A percentile compares a stretch with the other conserved stretches of the same genome.
Conservation (phyloP, 1,140 invertebrate genomes). For the Zaprionus tsacasi region DNA sequence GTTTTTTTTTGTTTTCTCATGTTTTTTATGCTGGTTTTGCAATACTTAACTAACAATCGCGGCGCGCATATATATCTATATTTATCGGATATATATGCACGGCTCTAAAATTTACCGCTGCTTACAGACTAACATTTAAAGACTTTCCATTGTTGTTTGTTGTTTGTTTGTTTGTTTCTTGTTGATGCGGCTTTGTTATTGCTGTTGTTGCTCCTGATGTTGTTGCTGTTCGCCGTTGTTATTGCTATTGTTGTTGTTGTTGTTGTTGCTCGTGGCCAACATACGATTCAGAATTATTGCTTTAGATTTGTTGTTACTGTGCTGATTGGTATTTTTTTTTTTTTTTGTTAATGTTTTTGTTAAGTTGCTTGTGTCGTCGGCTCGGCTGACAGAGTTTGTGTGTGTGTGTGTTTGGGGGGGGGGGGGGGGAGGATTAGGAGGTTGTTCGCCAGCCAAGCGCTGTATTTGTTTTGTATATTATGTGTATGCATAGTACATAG, state of each 20-base stretch:
- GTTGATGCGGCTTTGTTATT: too few species aligned
- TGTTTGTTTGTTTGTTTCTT: not conserved
- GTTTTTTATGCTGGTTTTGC: slow-evolving; percentile 56
- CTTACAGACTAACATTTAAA: slow-evolving; percentile 78
- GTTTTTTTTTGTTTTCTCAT: slow-evolving; percentile 26
- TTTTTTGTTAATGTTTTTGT: slow-evolving; percentile 32
- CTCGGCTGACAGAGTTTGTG: slow-evolving; percentile 14
- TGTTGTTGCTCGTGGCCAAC: slow-evolving; percentile 10
- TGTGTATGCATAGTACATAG: slow-evolving; percentile 52
- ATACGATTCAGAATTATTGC: slow-evolving; percentile 2
- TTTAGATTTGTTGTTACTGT: slow-evolving; percentile 9
- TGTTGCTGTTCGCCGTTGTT: slow-evolving; percentile 31
- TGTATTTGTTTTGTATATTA: slow-evolving; percentile 19
- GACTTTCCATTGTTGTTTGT: slow-evolving; percentile 62
- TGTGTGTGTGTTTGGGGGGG: too few species aligned
- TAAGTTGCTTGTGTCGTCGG: slow-evolving; percentile 24
- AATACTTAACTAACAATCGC: slow-evolving; percentile 73
- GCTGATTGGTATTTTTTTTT: slow-evolving; percentile 42
- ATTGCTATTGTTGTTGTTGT: slow-evolving; percentile 25
- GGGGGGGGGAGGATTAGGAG: not conserved
- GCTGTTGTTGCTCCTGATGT: not conserved
- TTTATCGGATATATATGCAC: slow-evolving; percentile 58
- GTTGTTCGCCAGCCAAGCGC: slow-evolving; percentile 21
- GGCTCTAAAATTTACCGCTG: slow-evolving; percentile 66
- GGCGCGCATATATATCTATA: slow-evolving; percentile 50